Percentiles rank a stretch among this genome's conserved stretches.
Conservation (phyloP, 1,140 invertebrate species). For the Patella vulgata region DNA sequence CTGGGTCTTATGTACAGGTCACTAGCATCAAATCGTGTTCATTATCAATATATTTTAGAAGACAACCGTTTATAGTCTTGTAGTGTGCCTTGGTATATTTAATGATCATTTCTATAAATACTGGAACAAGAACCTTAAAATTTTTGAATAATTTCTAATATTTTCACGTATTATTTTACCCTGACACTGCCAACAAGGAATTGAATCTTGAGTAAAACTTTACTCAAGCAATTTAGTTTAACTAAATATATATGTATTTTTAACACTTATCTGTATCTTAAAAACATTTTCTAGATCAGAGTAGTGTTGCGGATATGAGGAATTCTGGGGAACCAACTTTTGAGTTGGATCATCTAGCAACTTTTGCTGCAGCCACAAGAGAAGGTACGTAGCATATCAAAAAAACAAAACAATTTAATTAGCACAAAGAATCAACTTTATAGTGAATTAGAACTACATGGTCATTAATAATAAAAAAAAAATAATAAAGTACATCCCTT, state of each 20-base stretch:
- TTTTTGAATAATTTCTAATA: background rate
- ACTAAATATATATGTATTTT: background rate
- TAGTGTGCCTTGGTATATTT: too few relatives aligned
- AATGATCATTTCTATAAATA: background rate
- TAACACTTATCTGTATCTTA: slow-evolving; percentile 7
- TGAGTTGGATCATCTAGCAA: slow-evolving; percentile 92
- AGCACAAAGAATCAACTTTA: too few relatives aligned
- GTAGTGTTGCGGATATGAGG: slow-evolving; percentile 41
- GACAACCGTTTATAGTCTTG: too few relatives aligned
- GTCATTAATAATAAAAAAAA: too few relatives aligned
- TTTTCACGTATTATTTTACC: background rate
- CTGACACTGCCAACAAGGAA: too few relatives aligned
- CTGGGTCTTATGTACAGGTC: too few relatives aligned
- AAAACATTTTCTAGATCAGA: slow-evolving; percentile 42
- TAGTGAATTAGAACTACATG: too few relatives aligned
- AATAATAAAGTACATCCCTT: too few relatives aligned
- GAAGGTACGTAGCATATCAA: slow-evolving; percentile 53
- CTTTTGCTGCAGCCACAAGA: slow-evolving; percentile 92
- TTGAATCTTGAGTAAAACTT: background rate
- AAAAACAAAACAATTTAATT: slow-evolving; percentile 5
- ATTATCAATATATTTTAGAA: too few relatives aligned
- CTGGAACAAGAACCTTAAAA: background rate
- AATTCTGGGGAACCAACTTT: slow-evolving; percentile 40
- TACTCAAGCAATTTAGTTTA: background rate
- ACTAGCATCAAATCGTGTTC: too few relatives aligned